Evolutionary conservation across 1,140 invertebrate species (phyloP).

Genomic region (Tenebrio molitor): DNA sequence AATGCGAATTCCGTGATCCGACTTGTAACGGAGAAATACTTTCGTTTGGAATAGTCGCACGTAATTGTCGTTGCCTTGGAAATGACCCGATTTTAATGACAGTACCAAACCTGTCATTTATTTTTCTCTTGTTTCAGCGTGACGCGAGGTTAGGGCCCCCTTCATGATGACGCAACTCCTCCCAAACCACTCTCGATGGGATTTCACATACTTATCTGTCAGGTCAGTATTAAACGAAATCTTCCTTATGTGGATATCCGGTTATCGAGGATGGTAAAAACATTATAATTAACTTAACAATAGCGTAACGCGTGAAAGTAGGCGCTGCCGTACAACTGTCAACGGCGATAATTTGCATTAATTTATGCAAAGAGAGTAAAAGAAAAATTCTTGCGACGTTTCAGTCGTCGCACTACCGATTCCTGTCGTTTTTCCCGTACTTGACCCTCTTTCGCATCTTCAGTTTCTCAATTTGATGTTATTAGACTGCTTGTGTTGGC

Average conservation of each 20-base stretch:
- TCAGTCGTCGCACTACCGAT: no score
- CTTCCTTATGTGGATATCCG: background rate
- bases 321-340: background rate
- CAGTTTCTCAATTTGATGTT: background rate
- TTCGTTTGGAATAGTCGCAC: constrained; percentile 6
- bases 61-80: background rate
- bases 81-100: no score
- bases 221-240: background rate
- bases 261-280: background rate
- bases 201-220: no score
- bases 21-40: background rate
- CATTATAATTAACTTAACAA: background rate
- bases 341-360: background rate
- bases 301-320: background rate
- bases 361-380: background rate
- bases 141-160: no score
- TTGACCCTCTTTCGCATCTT: background rate
- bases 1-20: constrained; percentile 10
- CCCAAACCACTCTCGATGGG: background rate
- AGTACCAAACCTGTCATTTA: no score
- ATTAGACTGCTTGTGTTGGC: no score
- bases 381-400: background rate
- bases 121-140: no score
- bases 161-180: no score
- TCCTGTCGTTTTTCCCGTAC: background rate